These are phyloP conservation scores for Rattus rattus DNA, from an alignment of 2,113 vertebrate genomes.

Conservation along the genomic window DNA sequence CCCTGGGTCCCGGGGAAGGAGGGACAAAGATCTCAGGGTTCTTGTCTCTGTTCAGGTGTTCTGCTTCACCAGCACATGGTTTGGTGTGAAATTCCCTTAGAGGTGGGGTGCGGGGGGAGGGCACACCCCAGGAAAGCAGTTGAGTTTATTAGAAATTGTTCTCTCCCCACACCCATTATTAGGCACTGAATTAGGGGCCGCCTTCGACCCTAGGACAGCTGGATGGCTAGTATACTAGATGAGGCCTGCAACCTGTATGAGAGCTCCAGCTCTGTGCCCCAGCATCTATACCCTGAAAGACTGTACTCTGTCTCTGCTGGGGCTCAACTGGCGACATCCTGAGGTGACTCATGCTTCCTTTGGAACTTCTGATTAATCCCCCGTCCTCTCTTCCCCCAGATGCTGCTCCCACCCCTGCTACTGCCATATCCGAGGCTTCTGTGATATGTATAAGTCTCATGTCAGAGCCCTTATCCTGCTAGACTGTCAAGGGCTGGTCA, in stretches of 20 bases:
- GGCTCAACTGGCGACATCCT: background rate
- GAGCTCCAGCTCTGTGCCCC: background rate
- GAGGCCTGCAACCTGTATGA: background rate
- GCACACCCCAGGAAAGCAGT: background rate
- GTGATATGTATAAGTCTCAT: background rate
- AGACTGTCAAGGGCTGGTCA: background rate
- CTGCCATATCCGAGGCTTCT: background rate
- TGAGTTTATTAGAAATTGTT: background rate
- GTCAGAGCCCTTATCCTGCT: background rate
- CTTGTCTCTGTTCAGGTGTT: background rate
- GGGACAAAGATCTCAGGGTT: background rate
- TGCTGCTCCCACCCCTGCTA: background rate
- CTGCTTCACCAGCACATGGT: background rate
- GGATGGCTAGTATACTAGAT: background rate
- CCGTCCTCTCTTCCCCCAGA: fast-evolving
- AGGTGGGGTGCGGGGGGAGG: background rate
- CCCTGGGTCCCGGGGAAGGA: background rate
- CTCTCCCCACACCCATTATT: background rate
- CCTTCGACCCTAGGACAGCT: background rate
- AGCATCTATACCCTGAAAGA: background rate
- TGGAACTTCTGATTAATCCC: background rate
- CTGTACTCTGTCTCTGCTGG: background rate
- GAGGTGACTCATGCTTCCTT: background rate
- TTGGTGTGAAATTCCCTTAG: background rate
- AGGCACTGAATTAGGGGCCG: background rate